Evolutionary conservation across 2,888 invertebrate genomes (phyloP), one percentile per base, ranked within the genome.

Genomic region (Lacanobia wlatinum): DNA sequence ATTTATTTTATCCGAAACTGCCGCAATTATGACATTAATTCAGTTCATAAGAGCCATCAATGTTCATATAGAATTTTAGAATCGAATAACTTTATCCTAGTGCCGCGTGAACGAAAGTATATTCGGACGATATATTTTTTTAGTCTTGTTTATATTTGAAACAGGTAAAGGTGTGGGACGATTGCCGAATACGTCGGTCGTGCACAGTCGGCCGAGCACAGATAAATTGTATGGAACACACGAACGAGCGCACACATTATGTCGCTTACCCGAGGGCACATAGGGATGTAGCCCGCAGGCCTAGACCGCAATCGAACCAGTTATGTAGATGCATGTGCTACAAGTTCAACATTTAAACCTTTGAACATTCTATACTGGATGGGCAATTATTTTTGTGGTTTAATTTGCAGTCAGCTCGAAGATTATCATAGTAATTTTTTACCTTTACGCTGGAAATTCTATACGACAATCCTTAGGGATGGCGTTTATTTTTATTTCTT

Each of bases 21-120:
- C 93, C 92, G 90, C 94, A 95, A 95, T 96, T 95, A 95, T 95
- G 94, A 94, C 95, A 94, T 95, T 95, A 95, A 95, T 92, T 93
- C 92, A 90, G 93, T 92, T 93, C 93, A 92, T 94, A 94, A 94
- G 91, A 92, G 90, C 92, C 87, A 93, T 94, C 90, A 92, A 93
- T 92, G 92, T 92, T 92, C 93, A 92, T 93, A 93, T 91, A 90
- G 88, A 90, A 94, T 90, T 91, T 93, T 93, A 92, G 92, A 92
- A 89, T 92, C 91, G 90, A 93, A 94, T 95, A 94, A 92, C 95
- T 94, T 94, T 92, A 95, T 91, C 82, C 88, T 86, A 88, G 76
- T 90, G 89, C 91, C 89, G 93, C 91, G 89, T 91, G 90, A 92
- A 92, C 89, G 90, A 91, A 90, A 92, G 85, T 89, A 88, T 89